Evolutionary conservation across 2,113 vertebrate species (phyloP), one percentile per base, ranked within the genome.

Genomic region (Pygoscelis antarcticus): DNA sequence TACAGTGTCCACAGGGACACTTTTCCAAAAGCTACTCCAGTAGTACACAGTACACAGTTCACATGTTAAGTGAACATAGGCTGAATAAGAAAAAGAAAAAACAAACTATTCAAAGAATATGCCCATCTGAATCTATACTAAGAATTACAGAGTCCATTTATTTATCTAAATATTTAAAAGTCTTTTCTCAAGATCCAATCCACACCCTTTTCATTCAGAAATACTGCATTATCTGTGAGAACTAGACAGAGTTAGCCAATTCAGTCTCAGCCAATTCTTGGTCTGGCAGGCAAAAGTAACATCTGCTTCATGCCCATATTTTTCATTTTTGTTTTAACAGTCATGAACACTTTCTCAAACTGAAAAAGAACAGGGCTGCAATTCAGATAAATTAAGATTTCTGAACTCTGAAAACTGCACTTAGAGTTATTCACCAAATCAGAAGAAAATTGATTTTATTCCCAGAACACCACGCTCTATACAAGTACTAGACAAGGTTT

Each of bases 241-340:
- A 57, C 64, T 22, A 84, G 46, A 38, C 10, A 86, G 40, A 72
- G 16, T 11, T 54, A 65, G 44, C 57, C 34, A 60, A 29, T 47
- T 89, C 83, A 87, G 65, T 92, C 83, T 92, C 91, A 96, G 87
- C 46, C 26, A 93, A 6, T 69, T 87, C 74, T 94, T 83, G 88
- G 69, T 95, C 96, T 98, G 97, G 84, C 95, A 89, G 62, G 75
- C 76, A 94, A 96, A 96, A 93, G 60, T 94, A 94, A 81, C 91
- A 95, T 84, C 95, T 97, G 82, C 85, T 97, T 95, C 70, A 51
- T 86, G 74, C 68, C 34, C 5, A n/a, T 82, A 71, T 88, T 96
- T 98, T 97, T 97, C 96, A 92, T 92, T 95, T 36, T 93, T 82
- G 11, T 87, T 96, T 94, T 96, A 95, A 76, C 92, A 98, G 95